Evolutionary conservation across 2,888 invertebrate species (phyloP).

Genomic region (Caenorhabditis plicata): DNA sequence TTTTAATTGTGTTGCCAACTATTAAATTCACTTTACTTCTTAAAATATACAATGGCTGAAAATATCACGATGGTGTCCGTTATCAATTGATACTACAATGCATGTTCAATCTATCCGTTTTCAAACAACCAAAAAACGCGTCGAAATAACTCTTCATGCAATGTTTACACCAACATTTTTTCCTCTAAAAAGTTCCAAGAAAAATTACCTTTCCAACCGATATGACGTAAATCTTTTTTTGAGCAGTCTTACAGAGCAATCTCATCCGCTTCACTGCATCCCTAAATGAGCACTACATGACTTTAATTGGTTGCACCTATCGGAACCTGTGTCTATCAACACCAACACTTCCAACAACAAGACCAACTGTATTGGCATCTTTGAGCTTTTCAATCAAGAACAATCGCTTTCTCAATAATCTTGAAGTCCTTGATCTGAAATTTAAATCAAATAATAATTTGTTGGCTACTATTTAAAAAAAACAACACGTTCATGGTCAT

Average conservation of each 20-base stretch:
- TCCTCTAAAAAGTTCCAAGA: background rate
- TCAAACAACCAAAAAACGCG: background rate
- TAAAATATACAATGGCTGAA: too few relatives aligned
- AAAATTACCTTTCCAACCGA: constrained; percentile 82
- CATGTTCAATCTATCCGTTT: too few relatives aligned
- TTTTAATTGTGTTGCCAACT: too few relatives aligned
- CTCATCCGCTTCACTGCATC: constrained; percentile 59
- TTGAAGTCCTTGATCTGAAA: constrained; percentile 45
- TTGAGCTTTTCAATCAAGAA: constrained; percentile 86
- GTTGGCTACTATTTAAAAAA: too few relatives aligned
- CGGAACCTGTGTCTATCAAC: constrained; percentile 74
- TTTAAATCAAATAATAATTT: too few relatives aligned
- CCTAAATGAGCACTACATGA: constrained; percentile 1
- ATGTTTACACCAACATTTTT: too few relatives aligned
- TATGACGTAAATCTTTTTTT: constrained; percentile 86
- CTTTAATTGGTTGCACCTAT: too few relatives aligned
- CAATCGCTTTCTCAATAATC: constrained; percentile 76
- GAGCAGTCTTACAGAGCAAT: constrained; percentile 74
- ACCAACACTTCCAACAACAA: constrained; percentile 86
- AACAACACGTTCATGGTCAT: too few relatives aligned
- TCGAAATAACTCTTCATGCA: too few relatives aligned
- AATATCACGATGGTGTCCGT: too few relatives aligned
- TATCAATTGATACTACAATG: background rate
- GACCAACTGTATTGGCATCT: constrained; percentile 81
- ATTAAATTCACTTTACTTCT: too few relatives aligned